Percentiles rank a stretch among this genome's conserved stretches.
Conservation (phyloP, 2,888 invertebrate genomes). For the Bursaphelenchus okinawaensis region DNA sequence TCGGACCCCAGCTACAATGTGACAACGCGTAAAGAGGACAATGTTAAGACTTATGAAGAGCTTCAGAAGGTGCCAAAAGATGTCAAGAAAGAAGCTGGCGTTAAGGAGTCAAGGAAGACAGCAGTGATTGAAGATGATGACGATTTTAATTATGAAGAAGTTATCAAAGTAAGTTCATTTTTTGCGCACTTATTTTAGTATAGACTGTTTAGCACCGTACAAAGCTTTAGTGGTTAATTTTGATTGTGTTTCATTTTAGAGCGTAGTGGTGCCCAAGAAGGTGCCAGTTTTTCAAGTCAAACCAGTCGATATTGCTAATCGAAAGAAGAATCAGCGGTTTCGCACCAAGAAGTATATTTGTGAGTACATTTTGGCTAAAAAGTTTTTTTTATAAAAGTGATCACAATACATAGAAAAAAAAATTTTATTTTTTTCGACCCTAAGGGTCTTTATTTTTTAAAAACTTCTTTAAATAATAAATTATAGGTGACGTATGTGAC, state of each 20-base stretch:
- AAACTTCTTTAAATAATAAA: background rate
- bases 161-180: too few species aligned
- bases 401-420: too few species aligned
- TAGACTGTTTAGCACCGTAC: background rate
- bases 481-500: conserved; percentile 35
- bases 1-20: background rate
- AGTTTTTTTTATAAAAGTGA: too few species aligned
- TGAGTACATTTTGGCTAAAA: conserved; percentile 14
- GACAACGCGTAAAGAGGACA: background rate
- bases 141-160: too few species aligned
- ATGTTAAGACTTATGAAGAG: background rate
- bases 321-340: background rate
- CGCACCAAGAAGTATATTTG: conserved; percentile 13
- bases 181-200: too few species aligned
- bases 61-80: background rate
- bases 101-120: background rate
- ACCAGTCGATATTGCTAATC: background rate
- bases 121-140: too few species aligned
- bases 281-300: background rate
- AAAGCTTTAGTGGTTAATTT: background rate
- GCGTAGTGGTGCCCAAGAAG: background rate
- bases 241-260: background rate
- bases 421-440: too few species aligned
- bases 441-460: too few species aligned
- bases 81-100: background rate